Conservation (phyloP, 2,113 vertebrate species). For the Anhinga anhinga region DNA sequence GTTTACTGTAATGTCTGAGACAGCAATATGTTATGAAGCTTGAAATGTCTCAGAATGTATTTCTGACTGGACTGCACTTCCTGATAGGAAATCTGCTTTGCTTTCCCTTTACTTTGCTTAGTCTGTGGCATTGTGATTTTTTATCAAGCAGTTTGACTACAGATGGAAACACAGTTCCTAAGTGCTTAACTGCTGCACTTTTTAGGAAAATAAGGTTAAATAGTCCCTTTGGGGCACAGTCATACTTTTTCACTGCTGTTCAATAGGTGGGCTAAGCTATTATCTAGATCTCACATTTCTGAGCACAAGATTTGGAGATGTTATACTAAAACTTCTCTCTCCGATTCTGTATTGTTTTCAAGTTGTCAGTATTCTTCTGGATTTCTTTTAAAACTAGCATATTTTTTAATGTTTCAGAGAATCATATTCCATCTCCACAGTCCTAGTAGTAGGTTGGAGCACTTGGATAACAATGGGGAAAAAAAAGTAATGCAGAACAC, state of each 20-base stretch:
- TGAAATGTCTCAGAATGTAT: slow-evolving; percentile 54
- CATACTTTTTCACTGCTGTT: not conserved
- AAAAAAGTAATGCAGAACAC: not conserved
- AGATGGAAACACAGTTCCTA: not conserved
- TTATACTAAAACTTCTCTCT: not conserved
- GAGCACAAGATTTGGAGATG: not conserved
- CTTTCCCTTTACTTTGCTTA: slow-evolving; percentile 1
- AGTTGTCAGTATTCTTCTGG: not conserved
- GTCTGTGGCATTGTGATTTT: not conserved
- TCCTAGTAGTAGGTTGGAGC: not conserved
- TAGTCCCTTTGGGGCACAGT: not conserved
- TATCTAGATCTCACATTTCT: not conserved
- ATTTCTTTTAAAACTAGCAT: not conserved
- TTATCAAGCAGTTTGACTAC: slow-evolving; percentile 6
- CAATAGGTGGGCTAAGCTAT: not conserved
- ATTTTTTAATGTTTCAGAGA: not conserved
- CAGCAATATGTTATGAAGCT: slow-evolving; percentile 67
- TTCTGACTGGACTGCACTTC: slow-evolving; percentile 41
- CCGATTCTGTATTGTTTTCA: not conserved
- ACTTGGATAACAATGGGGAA: not conserved
- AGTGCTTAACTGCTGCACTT: not conserved
- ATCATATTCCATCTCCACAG: not conserved
- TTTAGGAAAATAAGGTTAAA: not conserved
- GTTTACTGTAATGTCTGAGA: slow-evolving; percentile 53
- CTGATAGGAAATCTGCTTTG: slow-evolving; percentile 51